Conservation (phyloP, 2,888 invertebrate genomes). For the Sussaba pulchella region DNA sequence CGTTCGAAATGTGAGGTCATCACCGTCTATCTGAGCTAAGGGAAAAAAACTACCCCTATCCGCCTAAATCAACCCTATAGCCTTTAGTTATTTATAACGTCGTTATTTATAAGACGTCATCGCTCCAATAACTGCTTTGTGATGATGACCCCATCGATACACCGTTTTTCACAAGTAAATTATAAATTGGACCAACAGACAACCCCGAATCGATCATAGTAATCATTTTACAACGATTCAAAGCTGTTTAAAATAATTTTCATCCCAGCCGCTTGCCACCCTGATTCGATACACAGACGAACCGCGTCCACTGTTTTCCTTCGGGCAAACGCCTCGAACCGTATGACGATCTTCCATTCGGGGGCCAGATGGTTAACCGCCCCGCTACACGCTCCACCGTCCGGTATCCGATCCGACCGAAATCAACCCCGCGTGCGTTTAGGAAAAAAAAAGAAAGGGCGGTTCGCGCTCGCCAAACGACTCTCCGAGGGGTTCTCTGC, state of each 20-base stretch:
- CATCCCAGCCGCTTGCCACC: background rate
- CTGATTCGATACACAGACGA: background rate
- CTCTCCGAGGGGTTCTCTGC: conserved; percentile 73
- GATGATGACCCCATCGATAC: too few species aligned
- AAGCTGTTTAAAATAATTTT: background rate
- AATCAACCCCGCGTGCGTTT: conserved; percentile 57
- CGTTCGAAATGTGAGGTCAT: too few species aligned
- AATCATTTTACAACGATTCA: too few species aligned
- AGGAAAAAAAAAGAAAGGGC: conserved; percentile 60
- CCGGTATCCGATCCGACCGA: conserved; percentile 43
- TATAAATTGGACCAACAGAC: too few species aligned
- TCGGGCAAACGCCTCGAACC: background rate
- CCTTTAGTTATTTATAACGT: too few species aligned
- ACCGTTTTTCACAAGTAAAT: too few species aligned
- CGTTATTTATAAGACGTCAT: too few species aligned
- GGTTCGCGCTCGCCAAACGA: conserved; percentile 69
- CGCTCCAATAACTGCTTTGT: too few species aligned
- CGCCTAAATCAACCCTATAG: too few species aligned
- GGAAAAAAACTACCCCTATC: too few species aligned
- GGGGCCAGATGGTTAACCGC: conserved; percentile 62
- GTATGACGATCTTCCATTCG: conserved; percentile 45
- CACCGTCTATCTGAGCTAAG: too few species aligned
- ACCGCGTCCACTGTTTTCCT: conserved; percentile 18
- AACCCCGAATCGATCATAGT: too few species aligned
- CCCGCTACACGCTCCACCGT: conserved; percentile 15